phyloP scores from a whole-genome alignment of 2,113 vertebrate genomes.

The Callionymus lyra region DNA sequence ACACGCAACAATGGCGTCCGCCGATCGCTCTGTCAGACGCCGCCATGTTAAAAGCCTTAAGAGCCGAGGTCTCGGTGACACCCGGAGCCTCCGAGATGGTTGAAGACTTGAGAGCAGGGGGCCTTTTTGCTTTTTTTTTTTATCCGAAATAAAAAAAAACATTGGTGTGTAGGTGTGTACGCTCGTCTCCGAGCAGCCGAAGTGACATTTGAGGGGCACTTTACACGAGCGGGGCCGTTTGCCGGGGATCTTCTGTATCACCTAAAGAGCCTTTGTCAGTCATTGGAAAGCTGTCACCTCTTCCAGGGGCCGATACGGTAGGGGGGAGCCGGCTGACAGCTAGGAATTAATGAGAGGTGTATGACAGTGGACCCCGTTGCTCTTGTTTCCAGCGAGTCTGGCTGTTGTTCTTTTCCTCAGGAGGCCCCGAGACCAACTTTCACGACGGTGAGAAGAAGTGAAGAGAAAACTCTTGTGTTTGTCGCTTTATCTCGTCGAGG shows the following conservation, averaged over 20 bases:
- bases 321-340: conserved; percentile 52
- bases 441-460: too few species aligned
- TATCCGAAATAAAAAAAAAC: conserved; percentile 50
- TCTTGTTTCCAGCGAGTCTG: conserved; percentile 17
- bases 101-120: conserved; percentile 64
- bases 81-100: conserved; percentile 54
- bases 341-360: conserved; percentile 70
- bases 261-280: conserved; percentile 70
- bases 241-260: conserved; percentile 71
- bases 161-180: conserved; percentile 48
- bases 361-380: conserved; percentile 56
- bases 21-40: conserved; percentile 58
- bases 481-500: too few species aligned
- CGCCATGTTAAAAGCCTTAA: conserved; percentile 66
- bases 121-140: conserved; percentile 50
- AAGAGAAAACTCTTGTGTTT: too few species aligned
- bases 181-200: conserved; percentile 53
- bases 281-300: conserved; percentile 68
- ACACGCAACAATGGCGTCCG: conserved; percentile 57
- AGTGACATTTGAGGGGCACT: conserved; percentile 79
- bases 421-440: too few species aligned
- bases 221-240: conserved; percentile 59
- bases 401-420: too few species aligned
- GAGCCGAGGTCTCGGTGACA: conserved; percentile 59
- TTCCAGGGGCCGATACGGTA: conserved; percentile 46